Percentiles rank a stretch among this genome's conserved stretches.
Conservation (phyloP, 2,113 vertebrate genomes). For the Forbesichthys papilliferus region DNA sequence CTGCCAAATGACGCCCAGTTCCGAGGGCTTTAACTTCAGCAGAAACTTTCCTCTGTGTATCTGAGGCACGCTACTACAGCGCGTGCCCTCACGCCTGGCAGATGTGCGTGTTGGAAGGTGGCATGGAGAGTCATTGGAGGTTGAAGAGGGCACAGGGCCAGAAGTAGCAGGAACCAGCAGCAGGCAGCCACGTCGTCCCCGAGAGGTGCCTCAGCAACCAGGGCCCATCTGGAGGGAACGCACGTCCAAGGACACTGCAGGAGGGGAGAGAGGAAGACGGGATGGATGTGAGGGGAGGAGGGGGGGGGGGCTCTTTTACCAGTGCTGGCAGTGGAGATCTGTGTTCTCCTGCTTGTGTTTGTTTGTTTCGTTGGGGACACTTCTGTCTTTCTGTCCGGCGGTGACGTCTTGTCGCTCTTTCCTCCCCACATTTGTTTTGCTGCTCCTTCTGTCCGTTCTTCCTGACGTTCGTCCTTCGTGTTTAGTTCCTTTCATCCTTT, state of each 20-base stretch:
- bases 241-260: slow-evolving; percentile 60
- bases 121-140: slow-evolving; percentile 38
- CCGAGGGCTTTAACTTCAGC: no score
- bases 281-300: neutral
- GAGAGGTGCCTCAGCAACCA: slow-evolving; percentile 42
- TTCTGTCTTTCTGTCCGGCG: neutral
- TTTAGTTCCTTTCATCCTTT: slow-evolving; percentile 1
- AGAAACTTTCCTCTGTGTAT: no score
- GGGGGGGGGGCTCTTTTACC: neutral
- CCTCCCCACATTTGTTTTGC: neutral
- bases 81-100: slow-evolving; percentile 20
- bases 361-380: neutral
- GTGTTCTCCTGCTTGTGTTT: neutral
- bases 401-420: neutral
- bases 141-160: slow-evolving; percentile 32
- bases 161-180: slow-evolving; percentile 38
- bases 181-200: slow-evolving; percentile 51
- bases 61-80: neutral
- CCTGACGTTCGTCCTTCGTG: neutral
- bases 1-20: no score
- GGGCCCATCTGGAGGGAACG: slow-evolving; percentile 55
- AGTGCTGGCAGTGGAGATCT: slow-evolving; percentile 1
- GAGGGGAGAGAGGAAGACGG: slow-evolving; percentile 4
- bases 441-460: neutral
- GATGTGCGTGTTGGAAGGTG: slow-evolving; percentile 53